Percentiles rank a stretch among this genome's conserved stretches.
These are phyloP conservation scores for Pheucticus melanocephalus DNA, from an alignment of 2,113 vertebrate genomes.

Conservation along the genomic window DNA sequence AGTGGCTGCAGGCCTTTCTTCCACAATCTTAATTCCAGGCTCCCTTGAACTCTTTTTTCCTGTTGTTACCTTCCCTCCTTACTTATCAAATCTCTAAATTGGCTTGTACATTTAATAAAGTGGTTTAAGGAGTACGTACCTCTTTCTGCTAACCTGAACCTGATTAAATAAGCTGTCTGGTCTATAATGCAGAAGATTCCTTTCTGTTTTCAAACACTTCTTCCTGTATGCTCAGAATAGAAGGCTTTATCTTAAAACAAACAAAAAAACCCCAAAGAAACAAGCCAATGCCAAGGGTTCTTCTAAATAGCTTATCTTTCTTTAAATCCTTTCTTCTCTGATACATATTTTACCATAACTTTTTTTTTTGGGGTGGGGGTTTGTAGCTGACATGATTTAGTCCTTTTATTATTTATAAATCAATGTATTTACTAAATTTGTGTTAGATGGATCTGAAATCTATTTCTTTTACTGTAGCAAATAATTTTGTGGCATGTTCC, in stretches of 20 bases:
- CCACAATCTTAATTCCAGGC: neutral
- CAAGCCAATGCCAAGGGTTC: neutral
- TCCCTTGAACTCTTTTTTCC: neutral
- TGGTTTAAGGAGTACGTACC: neutral
- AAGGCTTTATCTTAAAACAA: neutral
- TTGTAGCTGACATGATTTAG: neutral
- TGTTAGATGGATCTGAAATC: neutral
- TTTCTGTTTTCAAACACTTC: neutral
- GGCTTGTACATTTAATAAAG: neutral
- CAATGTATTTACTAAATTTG: neutral
- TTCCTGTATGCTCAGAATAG: neutral
- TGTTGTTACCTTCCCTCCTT: neutral
- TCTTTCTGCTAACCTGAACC: neutral
- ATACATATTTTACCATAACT: neutral
- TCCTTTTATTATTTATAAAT: neutral
- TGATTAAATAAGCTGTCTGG: neutral
- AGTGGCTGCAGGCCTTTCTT: neutral
- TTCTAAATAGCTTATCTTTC: neutral
- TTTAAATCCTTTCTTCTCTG: neutral
- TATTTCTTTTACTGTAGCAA: neutral
- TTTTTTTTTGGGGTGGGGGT: neutral
- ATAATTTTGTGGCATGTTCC: neutral
- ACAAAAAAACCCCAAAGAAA: neutral
- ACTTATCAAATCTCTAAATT: neutral
- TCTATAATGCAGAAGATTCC: neutral